phyloP scores from a whole-genome alignment of 2,797 vertebrate species.

The Podargus strigoides region DNA sequence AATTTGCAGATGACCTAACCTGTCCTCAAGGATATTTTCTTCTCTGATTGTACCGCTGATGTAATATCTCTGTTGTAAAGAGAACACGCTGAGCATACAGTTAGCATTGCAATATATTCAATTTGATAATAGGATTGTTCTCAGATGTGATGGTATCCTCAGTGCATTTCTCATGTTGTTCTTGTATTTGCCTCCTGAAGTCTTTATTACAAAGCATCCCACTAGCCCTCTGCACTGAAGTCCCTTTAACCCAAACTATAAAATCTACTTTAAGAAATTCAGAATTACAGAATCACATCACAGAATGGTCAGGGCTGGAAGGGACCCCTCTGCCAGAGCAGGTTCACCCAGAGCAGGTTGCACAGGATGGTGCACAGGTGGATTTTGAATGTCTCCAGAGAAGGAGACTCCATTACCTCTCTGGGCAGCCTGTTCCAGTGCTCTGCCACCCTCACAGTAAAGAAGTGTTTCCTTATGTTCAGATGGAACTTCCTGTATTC shows the following conservation, averaged over 20 bases:
- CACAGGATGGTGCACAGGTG: no score
- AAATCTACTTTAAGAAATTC: background rate
- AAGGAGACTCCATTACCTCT: no score
- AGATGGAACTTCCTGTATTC: no score
- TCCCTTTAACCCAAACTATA: background rate
- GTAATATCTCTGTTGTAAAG: background rate
- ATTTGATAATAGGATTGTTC: conserved; percentile 21
- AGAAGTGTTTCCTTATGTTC: no score
- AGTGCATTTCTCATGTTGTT: background rate
- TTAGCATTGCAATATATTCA: background rate
- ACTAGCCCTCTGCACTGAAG: background rate
- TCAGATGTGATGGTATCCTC: background rate
- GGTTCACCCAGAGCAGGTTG: no score
- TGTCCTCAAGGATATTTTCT: background rate
- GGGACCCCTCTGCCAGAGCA: no score
- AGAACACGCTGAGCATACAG: background rate
- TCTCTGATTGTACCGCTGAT: background rate
- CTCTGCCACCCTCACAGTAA: no score
- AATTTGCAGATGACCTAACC: background rate
- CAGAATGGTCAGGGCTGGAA: no score
- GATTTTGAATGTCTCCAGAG: no score
- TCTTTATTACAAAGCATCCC: background rate
- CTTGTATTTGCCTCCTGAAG: background rate
- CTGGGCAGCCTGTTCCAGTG: no score
- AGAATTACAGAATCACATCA: no score